These are phyloP conservation scores for Solea solea DNA, from an alignment of 2,113 vertebrate species.

Conservation along the genomic window DNA sequence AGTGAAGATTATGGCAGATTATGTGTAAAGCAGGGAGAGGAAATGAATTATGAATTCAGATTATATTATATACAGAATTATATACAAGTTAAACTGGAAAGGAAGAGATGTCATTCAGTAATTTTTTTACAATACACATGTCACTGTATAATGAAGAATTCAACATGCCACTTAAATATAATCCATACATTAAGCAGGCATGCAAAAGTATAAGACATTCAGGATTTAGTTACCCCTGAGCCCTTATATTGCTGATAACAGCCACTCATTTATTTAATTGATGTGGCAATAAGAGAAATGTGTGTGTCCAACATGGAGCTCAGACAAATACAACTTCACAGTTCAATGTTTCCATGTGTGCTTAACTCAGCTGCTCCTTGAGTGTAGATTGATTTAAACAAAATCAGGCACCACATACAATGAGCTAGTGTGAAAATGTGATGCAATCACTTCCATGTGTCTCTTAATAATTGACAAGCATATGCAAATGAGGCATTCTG, in stretches of 20 bases:
- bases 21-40: neutral
- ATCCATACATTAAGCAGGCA: too few species aligned
- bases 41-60: too few species aligned
- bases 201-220: too few species aligned
- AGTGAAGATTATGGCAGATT: too few species aligned
- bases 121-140: too few species aligned
- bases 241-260: too few species aligned
- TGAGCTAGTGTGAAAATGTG: constrained; percentile 25
- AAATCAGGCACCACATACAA: constrained; percentile 44
- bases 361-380: constrained; percentile 16
- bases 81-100: too few species aligned
- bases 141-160: too few species aligned
- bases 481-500: constrained; percentile 26
- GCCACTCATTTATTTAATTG: neutral
- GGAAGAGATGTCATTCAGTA: too few species aligned
- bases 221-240: too few species aligned
- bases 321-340: constrained; percentile 16
- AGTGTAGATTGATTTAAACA: constrained; percentile 30
- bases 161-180: too few species aligned
- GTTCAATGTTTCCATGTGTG: constrained; percentile 18
- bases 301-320: constrained; percentile 5
- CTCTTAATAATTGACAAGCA: constrained; percentile 31
- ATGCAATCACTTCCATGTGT: constrained; percentile 25
- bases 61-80: too few species aligned
- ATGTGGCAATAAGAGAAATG: neutral